Conservation (phyloP, 53 echinoderm and acorn worm species). For the Zoroaster sp. region DNA sequence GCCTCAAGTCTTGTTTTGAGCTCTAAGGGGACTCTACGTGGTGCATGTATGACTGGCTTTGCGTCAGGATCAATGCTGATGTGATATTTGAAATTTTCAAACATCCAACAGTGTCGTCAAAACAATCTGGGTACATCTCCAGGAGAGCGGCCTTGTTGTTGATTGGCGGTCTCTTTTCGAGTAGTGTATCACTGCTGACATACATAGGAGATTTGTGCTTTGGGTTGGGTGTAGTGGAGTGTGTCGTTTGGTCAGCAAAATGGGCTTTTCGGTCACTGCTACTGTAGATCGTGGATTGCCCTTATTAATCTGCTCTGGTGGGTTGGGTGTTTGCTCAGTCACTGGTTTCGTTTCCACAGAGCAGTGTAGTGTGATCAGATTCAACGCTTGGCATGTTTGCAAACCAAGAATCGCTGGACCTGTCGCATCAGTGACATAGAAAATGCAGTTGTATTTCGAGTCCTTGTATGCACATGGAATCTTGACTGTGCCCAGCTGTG, state of each 20-base stretch:
- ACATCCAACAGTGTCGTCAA: slow-evolving; percentile 26
- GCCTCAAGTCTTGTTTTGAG: slow-evolving; percentile 31
- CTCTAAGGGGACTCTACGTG: slow-evolving; percentile 32
- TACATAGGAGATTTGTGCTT: background rate
- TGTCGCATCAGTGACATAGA: too few species aligned
- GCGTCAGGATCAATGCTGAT: slow-evolving; percentile 52
- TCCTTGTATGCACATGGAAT: too few species aligned
- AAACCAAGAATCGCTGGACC: too few species aligned
- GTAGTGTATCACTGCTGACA: background rate
- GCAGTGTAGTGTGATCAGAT: slow-evolving; percentile 9
- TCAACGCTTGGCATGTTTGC: slow-evolving; percentile 10
- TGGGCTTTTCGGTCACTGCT: background rate
- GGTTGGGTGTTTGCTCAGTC: background rate
- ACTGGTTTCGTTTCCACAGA: background rate
- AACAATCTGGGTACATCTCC: slow-evolving; percentile 45
- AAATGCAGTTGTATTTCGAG: too few species aligned
- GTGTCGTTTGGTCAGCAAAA: background rate
- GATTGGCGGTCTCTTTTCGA: slow-evolving; percentile 11
- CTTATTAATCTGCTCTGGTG: background rate
- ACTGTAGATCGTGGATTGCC: too few species aligned
- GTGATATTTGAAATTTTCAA: slow-evolving; percentile 28
- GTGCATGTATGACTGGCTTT: slow-evolving; percentile 51
- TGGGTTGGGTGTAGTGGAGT: background rate
- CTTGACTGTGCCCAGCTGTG: background rate
- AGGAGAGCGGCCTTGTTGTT: background rate